Evolutionary conservation across 2,113 vertebrate species (phyloP), one percentile per base, ranked within the genome.

Genomic region (Melanotaenia duboulayi): DNA sequence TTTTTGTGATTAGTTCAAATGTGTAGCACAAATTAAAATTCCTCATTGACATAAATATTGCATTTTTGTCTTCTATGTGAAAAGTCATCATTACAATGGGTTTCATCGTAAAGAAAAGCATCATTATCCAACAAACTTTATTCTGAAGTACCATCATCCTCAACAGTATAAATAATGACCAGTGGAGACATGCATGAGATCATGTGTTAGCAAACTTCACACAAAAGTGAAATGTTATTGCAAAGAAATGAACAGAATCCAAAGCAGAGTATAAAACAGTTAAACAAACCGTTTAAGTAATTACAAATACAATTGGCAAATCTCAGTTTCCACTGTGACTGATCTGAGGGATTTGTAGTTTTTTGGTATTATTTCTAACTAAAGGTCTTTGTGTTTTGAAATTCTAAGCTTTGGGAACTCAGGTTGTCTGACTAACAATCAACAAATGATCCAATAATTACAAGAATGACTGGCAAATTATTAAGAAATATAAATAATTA

Each of bases 11-110:
- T 88, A 89, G 80, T 85, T 83, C 52, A 83, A 82, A 87, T 83
- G 87, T 92, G 88, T 92, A 91, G 89, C 91, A 92, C 80, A 92
- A 89, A 92, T 89, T 89, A 90, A 92, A 92, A 85, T 85, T 80
- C 76, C 74, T 90, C 64, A 80, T 89, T 87, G 89, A 89, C 67
- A 39, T 78, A 69, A 80, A 42, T 25, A 9, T 52, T 39, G 3
- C 10, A 0, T 62, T 12, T 54, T 76, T 48, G 19, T 83, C 32
- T 66, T 48, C 75, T 14, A 0, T 51, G 48, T 42, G 9, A 58
- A 16, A 24, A 24, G 28, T 4, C 0, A 23, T 11, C 8, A 11
- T 39, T 13, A 20, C 54, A 68, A 10, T 28, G 37, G 46, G n/a
- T 51, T 51, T 51, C 13, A 35, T 23, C 13, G 20, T 11, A 61